These are phyloP conservation scores for Harpagoxenus sublaevis DNA, from an alignment of 2,888 invertebrate genomes.

Conservation along the genomic window DNA sequence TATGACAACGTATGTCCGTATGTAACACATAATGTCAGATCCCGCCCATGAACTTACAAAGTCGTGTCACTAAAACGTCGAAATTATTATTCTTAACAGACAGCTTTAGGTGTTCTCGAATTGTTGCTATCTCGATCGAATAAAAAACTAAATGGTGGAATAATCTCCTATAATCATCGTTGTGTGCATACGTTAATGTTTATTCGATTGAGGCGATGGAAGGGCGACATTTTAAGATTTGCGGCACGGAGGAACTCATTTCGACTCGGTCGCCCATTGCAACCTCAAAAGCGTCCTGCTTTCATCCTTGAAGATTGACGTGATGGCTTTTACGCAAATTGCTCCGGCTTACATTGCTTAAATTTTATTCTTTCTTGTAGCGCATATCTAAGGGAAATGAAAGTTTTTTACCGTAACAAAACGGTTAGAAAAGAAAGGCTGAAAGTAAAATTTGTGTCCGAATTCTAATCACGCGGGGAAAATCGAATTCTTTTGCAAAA, in stretches of 20 bases:
- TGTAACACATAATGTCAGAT: conserved; percentile 51
- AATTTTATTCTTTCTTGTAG: conserved; percentile 54
- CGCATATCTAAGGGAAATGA: conserved; percentile 60
- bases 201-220: not conserved
- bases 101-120: conserved; percentile 27
- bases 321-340: conserved; percentile 27
- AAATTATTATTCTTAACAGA: conserved; percentile 56
- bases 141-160: not conserved
- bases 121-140: conserved; percentile 8
- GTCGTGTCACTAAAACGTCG: conserved; percentile 47
- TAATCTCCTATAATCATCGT: conserved; percentile 50
- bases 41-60: conserved; percentile 48
- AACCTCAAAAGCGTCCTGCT: conserved; percentile 11
- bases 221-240: not conserved
- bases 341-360: conserved; percentile 18
- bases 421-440: conserved; percentile 59
- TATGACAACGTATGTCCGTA: conserved; percentile 23
- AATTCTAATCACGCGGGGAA: conserved; percentile 76
- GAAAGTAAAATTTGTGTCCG: conserved; percentile 73
- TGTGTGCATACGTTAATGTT: not conserved
- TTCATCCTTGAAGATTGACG: conserved; percentile 12
- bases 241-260: conserved; percentile 1
- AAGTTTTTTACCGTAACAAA: conserved; percentile 67
- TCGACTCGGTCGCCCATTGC: not conserved
- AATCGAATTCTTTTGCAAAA: conserved; percentile 61